Base-by-base conservation (phyloP, 2,113 vertebrate species). In the Pseudorhombus dupliciocellatus region DNA sequence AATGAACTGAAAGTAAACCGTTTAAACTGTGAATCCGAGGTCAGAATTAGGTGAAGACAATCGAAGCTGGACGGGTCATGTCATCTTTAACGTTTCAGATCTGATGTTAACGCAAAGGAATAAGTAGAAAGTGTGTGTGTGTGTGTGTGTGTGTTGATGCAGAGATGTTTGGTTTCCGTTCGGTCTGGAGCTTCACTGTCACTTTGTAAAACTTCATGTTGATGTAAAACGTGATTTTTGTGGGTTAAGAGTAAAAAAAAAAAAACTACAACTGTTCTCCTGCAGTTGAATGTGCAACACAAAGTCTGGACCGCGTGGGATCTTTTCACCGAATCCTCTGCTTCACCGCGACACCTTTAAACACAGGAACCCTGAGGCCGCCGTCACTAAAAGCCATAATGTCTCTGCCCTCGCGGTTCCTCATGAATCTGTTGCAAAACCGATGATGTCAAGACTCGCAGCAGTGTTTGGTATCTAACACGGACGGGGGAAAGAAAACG, bases 351-450 rank as follows among this genome's bases (percentile, higher is more conserved):
- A 21, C 46, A 50, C 46, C 46, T 50, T 50, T 50, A 50, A 50
- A n/a, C 46, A 50, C 46, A 50, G 44, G 7, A 46, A 7, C 44
- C 44, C 42, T 4, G 42, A 46, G 42, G 42, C 34, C 34, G 42
- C 18, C 16, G 42, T 50, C 24, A 55, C 66, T 66, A 58, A 3
- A 84, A 89, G 86, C 82, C 74, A 87, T 78, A 81, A 57, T 51
- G 56, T 78, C 63, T 11, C 34, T 37, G 55, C 63, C 68, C 68
- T 37, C 50, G 63, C 70, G 4, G 44, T 77, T 83, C 59, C 15
- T 60, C 57, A 52, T 24, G 25, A 34, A 70, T 44, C 12, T 74
- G 66, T 75, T 46, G 55, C 15, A 5, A 66, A 52, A 26, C 59
- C 62, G 52, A 66, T 73, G 75, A 79, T 77, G 80, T 67, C 66